Conservation (phyloP, 1,140 invertebrate species). For the Phymorhynchus buccinoides region DNA sequence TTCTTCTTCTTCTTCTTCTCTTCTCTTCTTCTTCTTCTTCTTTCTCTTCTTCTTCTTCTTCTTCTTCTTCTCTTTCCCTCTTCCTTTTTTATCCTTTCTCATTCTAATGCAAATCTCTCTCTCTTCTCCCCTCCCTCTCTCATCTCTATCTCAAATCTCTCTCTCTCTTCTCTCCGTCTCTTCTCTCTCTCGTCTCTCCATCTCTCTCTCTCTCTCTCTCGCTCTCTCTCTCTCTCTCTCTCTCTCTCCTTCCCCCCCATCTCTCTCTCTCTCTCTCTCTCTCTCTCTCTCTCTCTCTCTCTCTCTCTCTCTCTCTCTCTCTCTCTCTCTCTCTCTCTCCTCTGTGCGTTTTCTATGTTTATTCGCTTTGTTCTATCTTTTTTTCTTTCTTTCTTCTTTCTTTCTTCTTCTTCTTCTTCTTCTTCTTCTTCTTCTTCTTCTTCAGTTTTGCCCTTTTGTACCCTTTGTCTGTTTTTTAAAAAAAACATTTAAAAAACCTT, state of each 20-base stretch:
- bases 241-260: not conserved
- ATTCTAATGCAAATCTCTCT: not conserved
- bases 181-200: slow-evolving; percentile 5
- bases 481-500: too few relatives aligned
- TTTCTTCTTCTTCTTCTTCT: not conserved
- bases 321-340: not conserved
- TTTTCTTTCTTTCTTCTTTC: not conserved
- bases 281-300: not conserved
- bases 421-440: too few relatives aligned
- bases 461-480: too few relatives aligned
- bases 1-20: not conserved
- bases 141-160: not conserved
- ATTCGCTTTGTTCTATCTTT: not conserved
- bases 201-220: too few relatives aligned
- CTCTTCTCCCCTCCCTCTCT: not conserved
- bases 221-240: not conserved
- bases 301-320: not conserved
- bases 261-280: not conserved
- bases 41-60: not conserved
- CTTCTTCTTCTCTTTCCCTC: not conserved
- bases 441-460: too few relatives aligned
- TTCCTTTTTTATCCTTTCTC: not conserved
- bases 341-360: too few relatives aligned
- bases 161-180: not conserved
- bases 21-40: too few relatives aligned